A percentile compares a stretch with the other conserved stretches of the same genome.
Evolutionary conservation across 2,113 vertebrate genomes (phyloP).

Genomic region (Odocoileus hemionus): DNA sequence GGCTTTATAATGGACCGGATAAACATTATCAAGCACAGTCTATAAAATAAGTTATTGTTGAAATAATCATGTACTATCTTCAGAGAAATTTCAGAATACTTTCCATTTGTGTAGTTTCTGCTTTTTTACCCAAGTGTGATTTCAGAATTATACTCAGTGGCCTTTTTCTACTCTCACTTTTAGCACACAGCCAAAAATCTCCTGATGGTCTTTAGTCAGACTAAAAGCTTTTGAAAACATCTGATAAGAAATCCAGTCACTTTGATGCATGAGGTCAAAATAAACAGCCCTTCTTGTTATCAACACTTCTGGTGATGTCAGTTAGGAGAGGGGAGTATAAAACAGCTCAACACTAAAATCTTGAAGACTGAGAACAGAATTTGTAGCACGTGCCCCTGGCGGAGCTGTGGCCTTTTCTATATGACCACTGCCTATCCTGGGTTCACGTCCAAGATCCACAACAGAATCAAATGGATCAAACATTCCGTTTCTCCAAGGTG

Average conservation of each 20-base stretch:
- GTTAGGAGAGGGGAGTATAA: not conserved
- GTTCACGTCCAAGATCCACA: conserved; percentile 12
- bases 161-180: not conserved
- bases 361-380: not conserved
- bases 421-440: conserved; percentile 21
- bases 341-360: not conserved
- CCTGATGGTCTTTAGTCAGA: conserved; percentile 58
- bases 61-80: not conserved
- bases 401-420: not conserved
- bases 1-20: conserved; percentile 57
- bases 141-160: conserved; percentile 17
- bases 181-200: conserved; percentile 8
- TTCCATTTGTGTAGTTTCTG: conserved; percentile 50
- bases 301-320: not conserved
- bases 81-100: conserved; percentile 58
- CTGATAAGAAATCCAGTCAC: conserved; percentile 42
- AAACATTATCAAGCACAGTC: conserved; percentile 56
- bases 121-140: conserved; percentile 37
- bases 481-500: conserved; percentile 52
- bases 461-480: conserved; percentile 37
- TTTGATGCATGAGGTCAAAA: not conserved
- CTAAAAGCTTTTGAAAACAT: conserved; percentile 58
- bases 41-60: conserved; percentile 65
- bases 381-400: not conserved
- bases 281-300: conserved; percentile 14